Evolutionary conservation across 2,888 invertebrate genomes (phyloP), one percentile per base, ranked within the genome.

Genomic region (Exocentrus adspersus): DNA sequence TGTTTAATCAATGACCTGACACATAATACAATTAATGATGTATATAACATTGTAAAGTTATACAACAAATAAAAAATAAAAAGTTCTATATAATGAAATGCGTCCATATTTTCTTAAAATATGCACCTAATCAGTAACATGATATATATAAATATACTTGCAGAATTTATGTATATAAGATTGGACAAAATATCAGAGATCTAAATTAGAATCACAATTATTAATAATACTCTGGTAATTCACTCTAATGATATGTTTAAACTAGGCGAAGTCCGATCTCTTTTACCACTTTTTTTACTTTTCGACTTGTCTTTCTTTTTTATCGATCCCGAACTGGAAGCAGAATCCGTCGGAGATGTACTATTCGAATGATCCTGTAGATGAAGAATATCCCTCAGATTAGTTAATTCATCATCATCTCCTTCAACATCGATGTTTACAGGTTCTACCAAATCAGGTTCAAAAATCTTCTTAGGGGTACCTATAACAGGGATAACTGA

Each of bases 311-410:
- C 78, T 42, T 74, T 77, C 65, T 78, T 80, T 32, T 76, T 78
- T 2, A 77, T 72, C 2, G 79, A 77, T 51, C 76, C 78, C 6
- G 80, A 80, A 54, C 75, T 76, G 10, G 76, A 76, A 12, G 74
- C 75, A 10, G 77, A 77, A 65, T 78, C 77, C 66, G 79, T 78
- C 6, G 81, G 81, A 19, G 81, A 82, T 10, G 80, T 77, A 43
- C 79, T 79, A 69, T 80, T 80, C 16, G 80, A 78, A 67, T 79
- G 76, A 61, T 82, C 81, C 63, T 79, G 80, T 41, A 77, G 67
- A 46, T 75, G 72, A 5, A 81, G 66, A 43, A 80, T 74, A 67
- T 81, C 80, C 41, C 79, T 70, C 46, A 81, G 70, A 71, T 77
- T 79, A 0, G 78, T 73, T 19, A 80, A 65, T 64, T 81, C 81